Evolutionary conservation across 1,140 invertebrate species (phyloP).

Genomic region (Nasonia longicornis): DNA sequence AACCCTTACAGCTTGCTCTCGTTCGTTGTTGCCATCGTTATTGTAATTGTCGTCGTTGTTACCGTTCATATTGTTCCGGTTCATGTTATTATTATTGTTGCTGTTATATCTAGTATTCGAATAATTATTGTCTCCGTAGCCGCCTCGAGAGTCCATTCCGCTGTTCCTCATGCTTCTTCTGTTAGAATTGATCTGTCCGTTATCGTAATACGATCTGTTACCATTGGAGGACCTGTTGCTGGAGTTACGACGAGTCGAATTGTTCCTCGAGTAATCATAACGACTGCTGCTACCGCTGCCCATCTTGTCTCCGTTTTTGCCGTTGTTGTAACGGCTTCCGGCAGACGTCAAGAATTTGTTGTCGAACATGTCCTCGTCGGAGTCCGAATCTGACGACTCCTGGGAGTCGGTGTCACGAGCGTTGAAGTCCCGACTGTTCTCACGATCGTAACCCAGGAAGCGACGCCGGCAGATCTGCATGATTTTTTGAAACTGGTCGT

Average conservation of each 20-base stretch:
- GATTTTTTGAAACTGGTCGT: conserved; percentile 58
- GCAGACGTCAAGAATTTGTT: conserved; percentile 51
- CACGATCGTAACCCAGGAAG: conserved; percentile 37
- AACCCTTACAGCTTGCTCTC: conserved; percentile 51
- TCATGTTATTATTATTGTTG: conserved; percentile 34
- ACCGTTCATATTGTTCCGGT: conserved; percentile 39
- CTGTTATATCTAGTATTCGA: background rate
- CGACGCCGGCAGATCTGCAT: conserved; percentile 59
- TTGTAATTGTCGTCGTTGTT: conserved; percentile 19
- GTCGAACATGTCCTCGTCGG: conserved; percentile 57
- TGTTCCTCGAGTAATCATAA: conserved; percentile 19
- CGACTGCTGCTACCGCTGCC: background rate
- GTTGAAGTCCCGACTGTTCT: conserved; percentile 46
- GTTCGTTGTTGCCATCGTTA: conserved; percentile 43
- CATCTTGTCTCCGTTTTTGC: conserved; percentile 17
- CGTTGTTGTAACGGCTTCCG: conserved; percentile 45
- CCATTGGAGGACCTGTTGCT: conserved; percentile 2
- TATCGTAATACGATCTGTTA: conserved; percentile 2
- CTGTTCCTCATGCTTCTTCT: conserved; percentile 5
- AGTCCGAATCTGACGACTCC: conserved; percentile 53
- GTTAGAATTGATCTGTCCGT: background rate
- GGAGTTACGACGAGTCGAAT: background rate
- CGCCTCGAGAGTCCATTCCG: conserved; percentile 7
- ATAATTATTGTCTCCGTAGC: conserved; percentile 17
- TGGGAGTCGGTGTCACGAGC: conserved; percentile 50